These are phyloP conservation scores for Pygmarrhopalites habei DNA, from an alignment of 1,140 invertebrate genomes.

Conservation along the genomic window DNA sequence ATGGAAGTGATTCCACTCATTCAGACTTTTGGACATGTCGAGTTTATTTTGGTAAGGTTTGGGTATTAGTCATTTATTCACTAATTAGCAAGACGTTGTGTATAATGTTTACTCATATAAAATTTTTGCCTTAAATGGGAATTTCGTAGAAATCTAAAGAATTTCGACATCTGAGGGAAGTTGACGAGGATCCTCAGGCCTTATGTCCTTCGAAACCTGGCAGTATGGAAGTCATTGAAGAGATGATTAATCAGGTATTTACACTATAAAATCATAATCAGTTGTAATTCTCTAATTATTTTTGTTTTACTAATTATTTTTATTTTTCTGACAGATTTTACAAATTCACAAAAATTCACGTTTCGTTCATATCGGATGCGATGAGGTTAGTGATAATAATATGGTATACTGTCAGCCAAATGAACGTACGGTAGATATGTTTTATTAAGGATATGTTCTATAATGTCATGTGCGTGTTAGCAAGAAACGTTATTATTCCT, in stretches of 20 bases:
- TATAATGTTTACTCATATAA: no score
- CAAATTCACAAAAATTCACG: conserved; percentile 46
- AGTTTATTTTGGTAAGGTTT: no score
- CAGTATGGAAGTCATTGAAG: conserved; percentile 60
- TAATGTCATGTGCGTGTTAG: no score
- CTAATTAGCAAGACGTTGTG: no score
- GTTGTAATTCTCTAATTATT: not conserved
- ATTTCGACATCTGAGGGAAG: conserved; percentile 69
- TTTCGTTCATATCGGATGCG: conserved; percentile 56
- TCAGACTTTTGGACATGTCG: conserved; percentile 94
- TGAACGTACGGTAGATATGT: no score
- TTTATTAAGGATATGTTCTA: no score
- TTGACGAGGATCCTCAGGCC: conserved; percentile 65
- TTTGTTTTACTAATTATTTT: not conserved
- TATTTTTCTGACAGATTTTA: conserved; percentile 54
- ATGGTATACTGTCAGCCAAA: no score
- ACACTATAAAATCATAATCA: not conserved
- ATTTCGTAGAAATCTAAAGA: conserved; percentile 75
- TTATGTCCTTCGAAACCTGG: conserved; percentile 71
- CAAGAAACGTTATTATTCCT: no score
- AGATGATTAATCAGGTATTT: conserved; percentile 74
- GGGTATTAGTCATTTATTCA: no score
- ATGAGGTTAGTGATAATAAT: no score
- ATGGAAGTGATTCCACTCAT: conserved; percentile 83
- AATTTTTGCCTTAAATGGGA: conserved; percentile 56